Percentiles rank a stretch among this genome's conserved stretches.
phyloP scores from a whole-genome alignment of 2,888 invertebrate genomes.

The Ormyrus thymus region DNA sequence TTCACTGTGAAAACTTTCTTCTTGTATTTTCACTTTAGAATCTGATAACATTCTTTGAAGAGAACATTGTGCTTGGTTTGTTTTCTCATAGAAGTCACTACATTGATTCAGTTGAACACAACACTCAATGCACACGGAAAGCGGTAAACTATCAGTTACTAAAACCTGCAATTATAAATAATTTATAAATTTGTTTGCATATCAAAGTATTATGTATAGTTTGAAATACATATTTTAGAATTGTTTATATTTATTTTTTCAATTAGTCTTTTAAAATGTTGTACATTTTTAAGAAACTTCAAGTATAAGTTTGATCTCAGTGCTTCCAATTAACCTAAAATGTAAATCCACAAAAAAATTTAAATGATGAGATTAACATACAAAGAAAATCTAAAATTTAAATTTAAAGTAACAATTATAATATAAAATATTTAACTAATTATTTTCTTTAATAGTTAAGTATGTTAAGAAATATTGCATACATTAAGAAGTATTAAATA shows the following conservation, averaged over 20 bases:
- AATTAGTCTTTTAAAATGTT: no score
- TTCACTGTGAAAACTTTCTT: slow-evolving; percentile 10
- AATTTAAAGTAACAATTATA: no score
- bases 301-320: no score
- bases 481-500: no score
- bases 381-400: no score
- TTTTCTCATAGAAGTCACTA: slow-evolving; percentile 73
- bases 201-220: not conserved
- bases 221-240: not conserved
- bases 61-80: slow-evolving; percentile 72
- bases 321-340: no score
- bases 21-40: slow-evolving; percentile 61
- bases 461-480: no score
- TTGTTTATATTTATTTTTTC: no score
- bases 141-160: slow-evolving; percentile 71
- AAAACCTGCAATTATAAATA: slow-evolving; percentile 65
- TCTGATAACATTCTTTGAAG: slow-evolving; percentile 68
- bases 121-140: slow-evolving; percentile 73
- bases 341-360: not conserved
- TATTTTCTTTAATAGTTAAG: no score
- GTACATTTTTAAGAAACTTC: no score
- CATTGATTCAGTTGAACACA: slow-evolving; percentile 72
- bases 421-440: no score
- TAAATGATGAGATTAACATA: no score
- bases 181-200: not conserved